Evolutionary conservation across 37 sponge, comb jelly and placozoan species (phyloP), one percentile per base, ranked within the genome.

Genomic region (Geodia barretti): DNA sequence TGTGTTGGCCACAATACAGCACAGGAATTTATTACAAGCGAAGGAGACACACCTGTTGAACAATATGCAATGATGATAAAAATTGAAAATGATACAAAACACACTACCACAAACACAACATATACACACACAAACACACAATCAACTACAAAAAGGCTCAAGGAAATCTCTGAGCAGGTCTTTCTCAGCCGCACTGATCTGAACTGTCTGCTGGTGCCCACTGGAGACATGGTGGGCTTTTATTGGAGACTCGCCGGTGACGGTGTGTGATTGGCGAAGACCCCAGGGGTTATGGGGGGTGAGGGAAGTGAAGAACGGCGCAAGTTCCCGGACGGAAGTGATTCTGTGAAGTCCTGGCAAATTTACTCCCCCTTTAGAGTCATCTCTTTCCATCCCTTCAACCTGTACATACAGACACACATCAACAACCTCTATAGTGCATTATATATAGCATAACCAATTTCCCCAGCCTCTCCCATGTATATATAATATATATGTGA

Each of bases 121-220:
- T 37, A 42, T 35, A 82, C 64, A 80, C 26, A 73, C 68, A 42
- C 54, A 60, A 34, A 70, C 65, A 65, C 60, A 71, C 81, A 76
- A 1, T 39, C 60, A 39, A 29, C 24, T 21, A 9, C 29, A 23
- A 68, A 60, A 60, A 64, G 72, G 35, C 62, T 85, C 79, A 40
- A 71, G 24, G 61, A 77, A 85, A 62, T 85, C 86, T 17, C 58
- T 33, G 20, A 84, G 39, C 41, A 84, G 60, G 7, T 64, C 39
- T 7, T 47, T 68, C 39, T 84, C 84, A 2, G 75, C 54, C 2
- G 36, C 36, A 47, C 54, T 47, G 54, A 7, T 47, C 7, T 47
- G 14, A 14, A 7, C 14, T 17, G 54, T 47, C 14, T 7, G 7
- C 11, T 47, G 54, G 54, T 47, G 54, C 14, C 54, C 14, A 47